Conservation (phyloP, 1,140 invertebrate genomes). For the Maniola jurtina region DNA sequence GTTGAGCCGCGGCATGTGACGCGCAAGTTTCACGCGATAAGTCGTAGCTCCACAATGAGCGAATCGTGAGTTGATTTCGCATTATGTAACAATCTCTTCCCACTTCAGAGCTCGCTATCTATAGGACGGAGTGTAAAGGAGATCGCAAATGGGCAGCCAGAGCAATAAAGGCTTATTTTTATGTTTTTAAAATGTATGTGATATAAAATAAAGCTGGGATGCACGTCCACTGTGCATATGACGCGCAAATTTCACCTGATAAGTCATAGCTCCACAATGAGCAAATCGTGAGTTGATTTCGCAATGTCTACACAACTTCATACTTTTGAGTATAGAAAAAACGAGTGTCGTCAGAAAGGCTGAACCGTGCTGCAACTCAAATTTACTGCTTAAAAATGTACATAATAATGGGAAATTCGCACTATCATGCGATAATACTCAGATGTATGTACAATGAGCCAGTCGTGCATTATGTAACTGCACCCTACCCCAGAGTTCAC, state of each 20-base stretch:
- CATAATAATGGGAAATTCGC: too few species aligned
- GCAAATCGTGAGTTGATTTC: conserved; percentile 57
- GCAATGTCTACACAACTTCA: too few species aligned
- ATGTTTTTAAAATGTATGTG: too few species aligned
- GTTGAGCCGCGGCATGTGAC: conserved; percentile 62
- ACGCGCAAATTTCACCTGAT: conserved; percentile 69
- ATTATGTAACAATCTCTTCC: conserved; percentile 43
- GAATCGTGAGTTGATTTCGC: conserved; percentile 58
- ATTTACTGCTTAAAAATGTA: too few species aligned
- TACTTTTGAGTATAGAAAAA: too few species aligned
- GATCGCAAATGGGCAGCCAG: too few species aligned
- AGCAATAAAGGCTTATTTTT: too few species aligned
- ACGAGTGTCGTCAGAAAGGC: too few species aligned
- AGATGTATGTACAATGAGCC: too few species aligned
- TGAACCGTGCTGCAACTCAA: too few species aligned
- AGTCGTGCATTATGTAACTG: conserved; percentile 33
- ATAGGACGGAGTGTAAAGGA: not conserved
- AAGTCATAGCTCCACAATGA: conserved; percentile 64
- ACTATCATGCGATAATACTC: too few species aligned
- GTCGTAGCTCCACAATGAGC: conserved; percentile 59
- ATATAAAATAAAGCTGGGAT: too few species aligned
- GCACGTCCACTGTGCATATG: conserved; percentile 69
- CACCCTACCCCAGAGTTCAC: conserved; percentile 33
- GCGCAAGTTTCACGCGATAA: conserved; percentile 72
- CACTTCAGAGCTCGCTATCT: conserved; percentile 37